Evolutionary conservation across 2,888 invertebrate species (phyloP).

Genomic region (Drosophila stalkeri): DNA sequence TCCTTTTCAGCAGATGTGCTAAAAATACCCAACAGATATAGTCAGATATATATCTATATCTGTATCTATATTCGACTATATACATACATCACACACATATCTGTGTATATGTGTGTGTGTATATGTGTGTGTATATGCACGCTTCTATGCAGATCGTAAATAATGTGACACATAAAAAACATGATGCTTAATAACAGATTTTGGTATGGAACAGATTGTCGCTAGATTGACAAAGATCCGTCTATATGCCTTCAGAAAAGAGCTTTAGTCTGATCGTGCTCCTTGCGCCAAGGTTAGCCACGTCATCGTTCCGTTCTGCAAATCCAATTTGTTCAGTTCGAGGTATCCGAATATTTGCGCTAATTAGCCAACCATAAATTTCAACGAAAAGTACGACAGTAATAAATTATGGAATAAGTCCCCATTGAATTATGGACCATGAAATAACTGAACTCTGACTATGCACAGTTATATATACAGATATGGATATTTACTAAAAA

Average conservation of each 20-base stretch:
- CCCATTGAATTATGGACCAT: constrained; percentile 25
- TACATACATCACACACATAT: not conserved
- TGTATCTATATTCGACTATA: constrained; percentile 1
- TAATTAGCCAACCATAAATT: constrained; percentile 63
- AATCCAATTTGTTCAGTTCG: constrained; percentile 31
- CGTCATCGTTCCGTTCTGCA: constrained; percentile 42
- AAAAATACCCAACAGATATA: constrained; percentile 48
- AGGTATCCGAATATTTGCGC: constrained; percentile 41
- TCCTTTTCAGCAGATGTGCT: constrained; percentile 54
- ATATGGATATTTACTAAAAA: not conserved
- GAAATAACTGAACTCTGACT: not conserved
- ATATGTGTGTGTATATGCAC: constrained; percentile 2
- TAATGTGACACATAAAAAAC: constrained; percentile 66
- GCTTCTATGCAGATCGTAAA: constrained; percentile 54
- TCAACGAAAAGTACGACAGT: constrained; percentile 61
- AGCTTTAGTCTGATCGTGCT: constrained; percentile 20
- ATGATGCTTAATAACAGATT: constrained; percentile 40
- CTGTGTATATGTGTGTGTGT: not conserved
- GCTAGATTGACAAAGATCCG: constrained; percentile 34
- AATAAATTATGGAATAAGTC: constrained; percentile 53
- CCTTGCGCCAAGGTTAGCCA: constrained; percentile 41
- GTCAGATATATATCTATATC: constrained; percentile 5
- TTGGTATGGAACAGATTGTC: constrained; percentile 20
- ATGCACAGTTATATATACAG: not conserved
- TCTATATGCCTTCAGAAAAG: not conserved